Conservation (phyloP, 2,888 invertebrate genomes). For the Mesoligia furuncula region DNA sequence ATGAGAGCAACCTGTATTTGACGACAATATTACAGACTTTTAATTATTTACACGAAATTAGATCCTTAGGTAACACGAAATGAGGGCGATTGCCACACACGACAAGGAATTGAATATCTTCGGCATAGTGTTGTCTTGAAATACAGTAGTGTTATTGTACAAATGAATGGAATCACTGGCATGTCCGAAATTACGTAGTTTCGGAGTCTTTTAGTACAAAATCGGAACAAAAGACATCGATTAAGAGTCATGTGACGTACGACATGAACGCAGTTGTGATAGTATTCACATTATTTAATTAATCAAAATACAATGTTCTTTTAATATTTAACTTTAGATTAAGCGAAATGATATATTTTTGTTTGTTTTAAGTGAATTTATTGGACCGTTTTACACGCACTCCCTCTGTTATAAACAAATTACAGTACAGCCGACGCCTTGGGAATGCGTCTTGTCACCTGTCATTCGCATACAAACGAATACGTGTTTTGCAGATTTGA, state of each 20-base stretch:
- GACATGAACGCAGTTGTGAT: slow-evolving; percentile 54
- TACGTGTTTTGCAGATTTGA: neutral
- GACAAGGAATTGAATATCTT: neutral
- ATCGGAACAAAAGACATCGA: slow-evolving; percentile 64
- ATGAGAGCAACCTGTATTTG: slow-evolving; percentile 29
- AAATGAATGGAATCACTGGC: slow-evolving; percentile 44
- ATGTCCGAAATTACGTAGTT: slow-evolving; percentile 45
- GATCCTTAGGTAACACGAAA: neutral
- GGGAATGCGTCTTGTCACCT: neutral
- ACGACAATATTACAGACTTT: slow-evolving; percentile 11
- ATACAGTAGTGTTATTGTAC: slow-evolving; percentile 27
- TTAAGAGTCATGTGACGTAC: slow-evolving; percentile 41
- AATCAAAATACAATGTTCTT: slow-evolving; percentile 55
- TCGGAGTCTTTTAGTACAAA: slow-evolving; percentile 67
- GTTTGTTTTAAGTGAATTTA: slow-evolving; percentile 60
- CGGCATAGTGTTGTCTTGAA: slow-evolving; percentile 25
- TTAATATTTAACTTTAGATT: slow-evolving; percentile 60
- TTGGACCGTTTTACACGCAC: slow-evolving; percentile 49
- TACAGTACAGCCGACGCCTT: neutral
- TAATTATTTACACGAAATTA: neutral
- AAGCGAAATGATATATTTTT: slow-evolving; percentile 64
- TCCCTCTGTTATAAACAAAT: slow-evolving; percentile 4
- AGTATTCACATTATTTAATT: slow-evolving; percentile 55
- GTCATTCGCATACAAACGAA: neutral
- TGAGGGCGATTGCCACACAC: neutral